Evolutionary conservation across 2,113 vertebrate genomes (phyloP), one percentile per base, ranked within the genome.

Genomic region (Columbina picui): DNA sequence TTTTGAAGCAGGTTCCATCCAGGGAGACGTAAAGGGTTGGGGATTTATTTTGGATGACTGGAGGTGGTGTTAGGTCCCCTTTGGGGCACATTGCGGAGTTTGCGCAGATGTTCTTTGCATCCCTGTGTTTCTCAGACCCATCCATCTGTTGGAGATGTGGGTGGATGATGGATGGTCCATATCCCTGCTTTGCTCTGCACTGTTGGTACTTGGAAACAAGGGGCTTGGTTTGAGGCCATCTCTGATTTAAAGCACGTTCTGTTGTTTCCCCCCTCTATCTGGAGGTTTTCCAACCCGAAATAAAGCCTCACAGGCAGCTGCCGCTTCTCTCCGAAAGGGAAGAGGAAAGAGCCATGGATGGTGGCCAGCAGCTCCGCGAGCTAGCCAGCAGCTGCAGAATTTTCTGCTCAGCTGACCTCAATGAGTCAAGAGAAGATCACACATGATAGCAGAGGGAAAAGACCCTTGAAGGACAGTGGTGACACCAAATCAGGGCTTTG

Each of bases 101-200:
- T 4, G 4, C 20, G 11, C 85, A 65, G 67, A 7, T 2, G 5
- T 19, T 9, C 3, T 23, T 3, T 5, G 39, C 22, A 17, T 6
- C 49, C 63, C 26, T 3, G 18, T 6, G 53, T 0, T 8, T 69
- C 69, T 39, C 29, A 55, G 71, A 2, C 3, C 56, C 7, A 0
- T 23, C 45, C 2, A 0, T 20, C 60, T 5, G 0, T 12, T 63
- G 2, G 3, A 11, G 41, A 5, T 0, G 0, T 19, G 0, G 2
- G 8, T 9, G 20, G 12, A 0, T 1, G 11, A 5, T 3, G 63
- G 36, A 4, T 15, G 17, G n/a, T 3, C 25, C 41, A 0, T 2
- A 2, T 4, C 34, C 71, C 47, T 45, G 21, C 4, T 30, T 6
- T 1, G 2, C 6, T 18, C 83, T 36, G 47, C 64, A 7, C 67